phyloP scores from a whole-genome alignment of 2,888 invertebrate species.

The Melanargia galathea region DNA sequence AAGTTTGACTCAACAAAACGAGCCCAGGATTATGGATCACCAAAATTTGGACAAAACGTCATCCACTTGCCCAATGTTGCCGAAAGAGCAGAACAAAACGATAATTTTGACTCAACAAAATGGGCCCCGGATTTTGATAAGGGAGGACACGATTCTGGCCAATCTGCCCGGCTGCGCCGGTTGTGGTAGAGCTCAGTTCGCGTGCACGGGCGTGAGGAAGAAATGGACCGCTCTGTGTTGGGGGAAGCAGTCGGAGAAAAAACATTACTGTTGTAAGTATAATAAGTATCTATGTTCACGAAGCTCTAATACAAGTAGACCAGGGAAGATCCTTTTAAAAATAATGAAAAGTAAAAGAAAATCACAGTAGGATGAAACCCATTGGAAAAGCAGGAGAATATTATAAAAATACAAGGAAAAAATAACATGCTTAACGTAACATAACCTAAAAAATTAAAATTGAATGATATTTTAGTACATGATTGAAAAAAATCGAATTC shows the following conservation, averaged over 20 bases:
- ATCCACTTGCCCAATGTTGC: constrained; percentile 42
- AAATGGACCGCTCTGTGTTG: constrained; percentile 74
- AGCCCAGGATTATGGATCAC: constrained; percentile 61
- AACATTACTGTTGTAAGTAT: constrained; percentile 72
- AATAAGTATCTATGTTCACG: neutral
- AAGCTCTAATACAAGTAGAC: too few relatives aligned
- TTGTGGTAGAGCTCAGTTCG: constrained; percentile 64
- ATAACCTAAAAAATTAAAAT: too few relatives aligned
- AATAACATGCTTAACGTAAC: too few relatives aligned
- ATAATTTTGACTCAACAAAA: constrained; percentile 51
- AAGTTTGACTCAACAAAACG: constrained; percentile 50
- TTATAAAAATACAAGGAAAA: too few relatives aligned
- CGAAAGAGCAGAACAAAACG: constrained; percentile 52
- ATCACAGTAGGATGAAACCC: too few relatives aligned
- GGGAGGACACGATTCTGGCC: constrained; percentile 70
- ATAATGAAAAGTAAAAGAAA: too few relatives aligned
- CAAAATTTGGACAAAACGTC: constrained; percentile 43
- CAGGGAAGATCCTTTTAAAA: too few relatives aligned
- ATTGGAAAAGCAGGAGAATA: too few relatives aligned
- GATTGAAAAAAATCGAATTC: too few relatives aligned
- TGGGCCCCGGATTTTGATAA: constrained; percentile 61
- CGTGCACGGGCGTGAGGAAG: constrained; percentile 64
- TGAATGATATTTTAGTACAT: too few relatives aligned
- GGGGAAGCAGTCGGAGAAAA: constrained; percentile 67
- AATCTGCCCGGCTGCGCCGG: constrained; percentile 66